Conservation (phyloP, 2,797 vertebrate genomes). For the Pseudochirops cupreus region DNA sequence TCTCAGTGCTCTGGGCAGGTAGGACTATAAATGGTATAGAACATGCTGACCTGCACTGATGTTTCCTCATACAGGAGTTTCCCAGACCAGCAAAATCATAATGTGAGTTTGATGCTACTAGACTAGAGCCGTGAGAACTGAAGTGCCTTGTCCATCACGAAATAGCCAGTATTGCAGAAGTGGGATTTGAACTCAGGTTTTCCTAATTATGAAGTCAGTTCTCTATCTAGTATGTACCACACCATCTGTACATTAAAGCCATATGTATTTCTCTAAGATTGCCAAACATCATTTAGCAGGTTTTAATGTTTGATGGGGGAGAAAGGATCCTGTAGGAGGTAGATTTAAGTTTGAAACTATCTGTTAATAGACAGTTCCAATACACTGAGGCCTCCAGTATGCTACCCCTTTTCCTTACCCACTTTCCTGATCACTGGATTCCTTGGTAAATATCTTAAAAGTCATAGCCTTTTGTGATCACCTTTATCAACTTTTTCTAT, state of each 20-base stretch:
- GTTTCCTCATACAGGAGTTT: not conserved
- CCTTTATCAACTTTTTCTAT: not conserved
- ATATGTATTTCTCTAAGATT: not conserved
- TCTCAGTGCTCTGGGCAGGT: not conserved
- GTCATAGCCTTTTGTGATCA: not conserved
- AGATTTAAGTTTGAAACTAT: not conserved
- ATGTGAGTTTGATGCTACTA: not conserved
- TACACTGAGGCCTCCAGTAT: not conserved
- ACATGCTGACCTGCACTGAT: not conserved
- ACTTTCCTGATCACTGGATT: not conserved
- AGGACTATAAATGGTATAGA: not conserved
- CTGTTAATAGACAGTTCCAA: not conserved
- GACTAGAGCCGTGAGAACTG: not conserved
- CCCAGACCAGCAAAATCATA: not conserved
- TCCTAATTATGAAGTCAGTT: not conserved
- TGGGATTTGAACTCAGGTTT: not conserved
- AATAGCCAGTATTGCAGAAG: not conserved
- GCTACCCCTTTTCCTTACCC: not conserved
- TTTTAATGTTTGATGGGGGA: not conserved
- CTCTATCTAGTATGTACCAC: not conserved
- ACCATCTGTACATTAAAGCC: not conserved
- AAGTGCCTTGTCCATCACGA: not conserved
- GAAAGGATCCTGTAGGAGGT: not conserved
- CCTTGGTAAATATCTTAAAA: not conserved
- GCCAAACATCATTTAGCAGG: not conserved